phyloP scores from a whole-genome alignment of 2,888 invertebrate genomes.

The Rambutsinella grinnellia region DNA sequence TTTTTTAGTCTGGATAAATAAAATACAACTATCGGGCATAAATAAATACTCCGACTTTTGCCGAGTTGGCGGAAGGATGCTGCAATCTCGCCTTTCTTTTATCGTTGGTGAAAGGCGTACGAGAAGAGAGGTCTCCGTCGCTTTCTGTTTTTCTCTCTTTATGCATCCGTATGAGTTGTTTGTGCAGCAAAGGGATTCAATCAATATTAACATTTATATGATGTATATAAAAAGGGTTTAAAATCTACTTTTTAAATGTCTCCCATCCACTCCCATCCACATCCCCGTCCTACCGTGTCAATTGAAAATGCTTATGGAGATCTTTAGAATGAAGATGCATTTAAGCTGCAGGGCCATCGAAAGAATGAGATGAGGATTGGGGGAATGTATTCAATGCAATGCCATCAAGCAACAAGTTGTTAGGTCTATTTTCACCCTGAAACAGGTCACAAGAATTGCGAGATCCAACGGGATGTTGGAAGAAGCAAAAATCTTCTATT shows the following conservation, averaged over 20 bases:
- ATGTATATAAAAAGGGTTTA: too few relatives aligned
- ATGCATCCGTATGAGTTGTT: too few relatives aligned
- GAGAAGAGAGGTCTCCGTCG: not conserved
- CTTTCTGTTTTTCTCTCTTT: not conserved
- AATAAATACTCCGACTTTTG: constrained; percentile 16
- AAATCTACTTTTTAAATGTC: too few relatives aligned
- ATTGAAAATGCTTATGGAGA: too few relatives aligned
- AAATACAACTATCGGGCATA: not conserved
- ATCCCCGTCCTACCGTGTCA: too few relatives aligned
- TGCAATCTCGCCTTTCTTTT: not conserved
- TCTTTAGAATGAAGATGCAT: constrained; percentile 42
- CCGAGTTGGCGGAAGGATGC: constrained; percentile 23
- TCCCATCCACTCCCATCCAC: too few relatives aligned
- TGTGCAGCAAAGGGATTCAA: too few relatives aligned
- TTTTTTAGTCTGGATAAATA: not conserved
- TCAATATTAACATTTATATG: too few relatives aligned
- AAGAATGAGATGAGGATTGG: not conserved
- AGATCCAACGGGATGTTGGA: constrained; percentile 36
- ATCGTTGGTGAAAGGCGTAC: not conserved
- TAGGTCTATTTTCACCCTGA: too few relatives aligned
- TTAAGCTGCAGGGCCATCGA: constrained; percentile 34
- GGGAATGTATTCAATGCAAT: constrained; percentile 27
- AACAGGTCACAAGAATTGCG: constrained; percentile 56
- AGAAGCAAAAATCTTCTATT: constrained; percentile 27
- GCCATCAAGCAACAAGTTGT: constrained; percentile 52